phyloP scores from a whole-genome alignment of 2,113 vertebrate species.

The Anas platyrhynchos region DNA sequence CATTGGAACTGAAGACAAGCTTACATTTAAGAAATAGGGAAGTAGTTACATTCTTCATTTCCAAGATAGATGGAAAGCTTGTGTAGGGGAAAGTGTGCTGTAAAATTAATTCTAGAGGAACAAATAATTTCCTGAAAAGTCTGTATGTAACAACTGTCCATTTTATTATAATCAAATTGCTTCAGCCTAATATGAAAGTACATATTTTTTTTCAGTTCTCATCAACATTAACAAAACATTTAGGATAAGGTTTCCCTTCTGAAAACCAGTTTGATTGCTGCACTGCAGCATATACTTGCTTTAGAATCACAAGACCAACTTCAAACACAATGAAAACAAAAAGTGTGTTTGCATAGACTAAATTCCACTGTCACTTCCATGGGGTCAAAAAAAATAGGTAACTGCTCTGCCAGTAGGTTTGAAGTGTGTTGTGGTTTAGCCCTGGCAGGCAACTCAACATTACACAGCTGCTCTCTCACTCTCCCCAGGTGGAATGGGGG shows the following conservation, averaged over 20 bases:
- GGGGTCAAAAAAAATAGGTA: background rate
- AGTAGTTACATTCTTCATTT: background rate
- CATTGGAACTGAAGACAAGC: background rate
- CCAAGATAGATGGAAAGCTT: background rate
- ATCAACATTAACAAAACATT: background rate
- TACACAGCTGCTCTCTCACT: too few species aligned
- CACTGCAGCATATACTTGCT: background rate
- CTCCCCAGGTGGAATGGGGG: too few species aligned
- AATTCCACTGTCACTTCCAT: background rate
- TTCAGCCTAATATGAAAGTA: background rate
- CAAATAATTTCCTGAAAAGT: background rate
- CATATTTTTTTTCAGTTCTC: background rate
- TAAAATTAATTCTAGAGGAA: background rate
- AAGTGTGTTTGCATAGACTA: background rate
- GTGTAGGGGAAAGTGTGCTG: background rate
- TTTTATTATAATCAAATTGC: background rate
- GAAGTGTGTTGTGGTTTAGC: background rate
- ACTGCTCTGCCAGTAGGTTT: background rate
- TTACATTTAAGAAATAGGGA: background rate
- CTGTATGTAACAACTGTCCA: background rate
- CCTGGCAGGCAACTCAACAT: too few species aligned
- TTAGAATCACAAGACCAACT: background rate
- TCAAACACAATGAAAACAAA: background rate
- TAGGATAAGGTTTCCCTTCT: background rate
- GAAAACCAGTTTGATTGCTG: background rate